Percentiles rank a stretch among this genome's conserved stretches.
phyloP scores from a whole-genome alignment of 2,113 vertebrate genomes.

The Cryptotis parvus region DNA sequence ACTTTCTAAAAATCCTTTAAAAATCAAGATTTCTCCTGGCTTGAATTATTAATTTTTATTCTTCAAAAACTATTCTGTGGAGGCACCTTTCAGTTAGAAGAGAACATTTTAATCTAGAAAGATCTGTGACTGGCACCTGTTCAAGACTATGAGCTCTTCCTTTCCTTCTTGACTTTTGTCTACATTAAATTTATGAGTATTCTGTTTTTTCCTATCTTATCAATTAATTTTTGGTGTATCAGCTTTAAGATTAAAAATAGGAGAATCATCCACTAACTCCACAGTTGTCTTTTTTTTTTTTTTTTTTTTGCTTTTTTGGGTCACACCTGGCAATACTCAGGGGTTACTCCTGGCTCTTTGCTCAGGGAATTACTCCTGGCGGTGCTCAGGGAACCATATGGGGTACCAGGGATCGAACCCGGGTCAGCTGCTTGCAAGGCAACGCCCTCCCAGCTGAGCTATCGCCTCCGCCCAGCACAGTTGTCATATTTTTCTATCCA shows the following conservation, averaged over 20 bases:
- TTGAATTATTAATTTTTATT: conserved; percentile 23
- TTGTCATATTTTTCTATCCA: background rate
- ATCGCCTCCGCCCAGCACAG: no score
- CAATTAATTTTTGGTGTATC: background rate
- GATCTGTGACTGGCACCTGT: background rate
- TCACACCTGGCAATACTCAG: no score
- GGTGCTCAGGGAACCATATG: no score
- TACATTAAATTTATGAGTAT: background rate
- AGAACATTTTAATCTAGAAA: background rate
- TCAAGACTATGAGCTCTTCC: background rate
- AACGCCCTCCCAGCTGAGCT: no score
- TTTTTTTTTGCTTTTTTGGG: no score
- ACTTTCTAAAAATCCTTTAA: background rate
- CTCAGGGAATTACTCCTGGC: no score
- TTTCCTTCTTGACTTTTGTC: background rate
- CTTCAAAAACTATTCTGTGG: no score
- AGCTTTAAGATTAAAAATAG: conserved; percentile 5
- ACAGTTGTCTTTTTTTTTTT: background rate
- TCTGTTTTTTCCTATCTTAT: background rate
- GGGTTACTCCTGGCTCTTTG: no score
- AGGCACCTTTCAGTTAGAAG: background rate
- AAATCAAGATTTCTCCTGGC: background rate
- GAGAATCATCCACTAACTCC: background rate
- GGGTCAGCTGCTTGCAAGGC: no score
- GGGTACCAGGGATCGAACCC: no score